Evolutionary conservation across 1,140 invertebrate genomes (phyloP).

Genomic region (Brachionus rubens): DNA sequence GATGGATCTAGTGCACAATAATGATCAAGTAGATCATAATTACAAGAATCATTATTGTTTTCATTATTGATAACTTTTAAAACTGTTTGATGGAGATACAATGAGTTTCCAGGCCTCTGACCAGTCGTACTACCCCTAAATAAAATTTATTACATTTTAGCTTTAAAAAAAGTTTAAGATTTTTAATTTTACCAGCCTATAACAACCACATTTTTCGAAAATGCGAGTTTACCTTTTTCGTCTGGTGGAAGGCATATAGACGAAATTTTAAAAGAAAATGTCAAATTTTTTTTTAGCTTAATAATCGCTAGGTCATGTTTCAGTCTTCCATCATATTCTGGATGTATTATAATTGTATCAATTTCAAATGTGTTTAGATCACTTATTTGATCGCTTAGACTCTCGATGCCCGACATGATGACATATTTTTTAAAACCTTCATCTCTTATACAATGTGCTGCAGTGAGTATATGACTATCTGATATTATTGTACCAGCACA

Average conservation of each 20-base stretch:
- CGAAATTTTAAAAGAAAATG: background rate
- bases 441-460: constrained; percentile 41
- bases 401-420: background rate
- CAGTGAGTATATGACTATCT: background rate
- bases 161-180: background rate
- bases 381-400: background rate
- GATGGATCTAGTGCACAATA: constrained; percentile 6
- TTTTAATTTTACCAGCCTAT: constrained; percentile 22
- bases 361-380: background rate
- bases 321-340: background rate
- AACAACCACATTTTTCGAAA: background rate
- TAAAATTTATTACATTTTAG: background rate
- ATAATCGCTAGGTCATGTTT: constrained; percentile 9
- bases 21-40: background rate
- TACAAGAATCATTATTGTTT: background rate
- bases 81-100: background rate
- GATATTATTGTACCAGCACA: constrained; percentile 14
- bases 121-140: background rate
- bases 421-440: background rate
- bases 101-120: background rate
- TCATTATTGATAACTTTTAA: constrained; percentile 2
- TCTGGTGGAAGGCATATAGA: background rate
- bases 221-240: background rate
- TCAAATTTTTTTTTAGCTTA: background rate
- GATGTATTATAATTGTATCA: background rate